Percentiles rank a stretch among this genome's conserved stretches.
Conservation (phyloP, 1,140 invertebrate genomes). For the Carcinoscorpius rotundicauda region DNA sequence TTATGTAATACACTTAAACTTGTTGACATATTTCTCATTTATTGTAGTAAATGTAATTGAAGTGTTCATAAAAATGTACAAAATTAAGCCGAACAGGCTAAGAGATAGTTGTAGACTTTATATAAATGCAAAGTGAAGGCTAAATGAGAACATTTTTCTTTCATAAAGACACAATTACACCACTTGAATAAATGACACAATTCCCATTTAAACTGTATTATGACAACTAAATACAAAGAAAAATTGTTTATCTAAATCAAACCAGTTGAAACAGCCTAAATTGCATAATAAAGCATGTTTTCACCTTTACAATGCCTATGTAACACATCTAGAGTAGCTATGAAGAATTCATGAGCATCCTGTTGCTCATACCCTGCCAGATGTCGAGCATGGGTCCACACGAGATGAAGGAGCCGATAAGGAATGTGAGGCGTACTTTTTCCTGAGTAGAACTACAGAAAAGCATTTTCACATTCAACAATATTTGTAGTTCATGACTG, state of each 20-base stretch:
- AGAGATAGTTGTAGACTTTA: too few species aligned
- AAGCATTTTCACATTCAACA: background rate
- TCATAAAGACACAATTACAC: too few species aligned
- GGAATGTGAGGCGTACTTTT: slow-evolving; percentile 73
- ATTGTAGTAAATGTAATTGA: too few species aligned
- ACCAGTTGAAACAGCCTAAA: slow-evolving; percentile 23
- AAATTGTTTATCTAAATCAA: background rate
- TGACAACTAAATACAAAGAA: too few species aligned
- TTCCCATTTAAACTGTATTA: background rate
- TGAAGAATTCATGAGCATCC: slow-evolving; percentile 98
- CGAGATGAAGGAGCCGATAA: slow-evolving; percentile 76
- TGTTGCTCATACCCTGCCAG: slow-evolving; percentile 95
- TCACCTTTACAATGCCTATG: slow-evolving; percentile 59
- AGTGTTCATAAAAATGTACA: too few species aligned
- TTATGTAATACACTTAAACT: too few species aligned
- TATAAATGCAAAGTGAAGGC: too few species aligned
- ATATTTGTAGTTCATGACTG: slow-evolving; percentile 8
- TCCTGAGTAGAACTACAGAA: slow-evolving; percentile 74
- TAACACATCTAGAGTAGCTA: slow-evolving; percentile 81
- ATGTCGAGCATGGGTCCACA: slow-evolving; percentile 92
- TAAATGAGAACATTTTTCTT: too few species aligned
- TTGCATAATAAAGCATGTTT: slow-evolving; percentile 13
- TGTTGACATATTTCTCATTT: too few species aligned
- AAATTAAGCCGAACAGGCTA: too few species aligned
- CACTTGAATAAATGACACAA: background rate